A percentile compares a stretch with the other conserved stretches of the same genome.
These are phyloP conservation scores for Rousettus leschenaultii DNA, from an alignment of 2,113 vertebrate species.

Conservation along the genomic window DNA sequence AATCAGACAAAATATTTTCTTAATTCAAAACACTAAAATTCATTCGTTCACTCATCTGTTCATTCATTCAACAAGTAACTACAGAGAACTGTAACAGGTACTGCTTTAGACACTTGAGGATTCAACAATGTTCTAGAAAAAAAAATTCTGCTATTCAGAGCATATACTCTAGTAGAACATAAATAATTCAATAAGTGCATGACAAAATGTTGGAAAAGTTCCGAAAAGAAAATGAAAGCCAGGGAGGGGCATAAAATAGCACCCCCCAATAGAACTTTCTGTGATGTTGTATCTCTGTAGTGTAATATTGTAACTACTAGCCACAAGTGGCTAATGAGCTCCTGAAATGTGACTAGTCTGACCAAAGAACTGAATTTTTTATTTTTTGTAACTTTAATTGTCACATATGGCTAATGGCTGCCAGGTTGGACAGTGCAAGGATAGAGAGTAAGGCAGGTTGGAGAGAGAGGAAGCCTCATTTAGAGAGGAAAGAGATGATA, in stretches of 20 bases:
- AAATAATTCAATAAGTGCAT: neutral
- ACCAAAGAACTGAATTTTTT: neutral
- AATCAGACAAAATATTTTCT: neutral
- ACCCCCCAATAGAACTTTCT: neutral
- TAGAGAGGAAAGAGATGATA: neutral
- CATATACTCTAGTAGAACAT: neutral
- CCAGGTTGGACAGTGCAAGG: neutral
- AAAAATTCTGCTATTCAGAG: neutral
- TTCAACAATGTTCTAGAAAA: neutral
- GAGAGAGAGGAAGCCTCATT: neutral
- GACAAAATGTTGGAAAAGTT: neutral
- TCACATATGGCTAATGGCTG: neutral
- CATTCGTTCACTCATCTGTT: neutral
- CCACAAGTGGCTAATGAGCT: neutral
- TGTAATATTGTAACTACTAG: neutral
- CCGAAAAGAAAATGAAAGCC: neutral
- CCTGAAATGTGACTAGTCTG: neutral
- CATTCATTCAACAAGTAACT: neutral
- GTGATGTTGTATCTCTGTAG: neutral
- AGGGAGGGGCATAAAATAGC: neutral
- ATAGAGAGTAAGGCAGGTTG: neutral
- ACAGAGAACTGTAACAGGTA: neutral
- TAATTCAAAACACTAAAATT: constrained; percentile 10
- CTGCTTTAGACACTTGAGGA: neutral
- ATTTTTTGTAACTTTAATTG: neutral